Base-by-base conservation (phyloP, 2,113 vertebrate species). In the Ammodytes marinus region DNA sequence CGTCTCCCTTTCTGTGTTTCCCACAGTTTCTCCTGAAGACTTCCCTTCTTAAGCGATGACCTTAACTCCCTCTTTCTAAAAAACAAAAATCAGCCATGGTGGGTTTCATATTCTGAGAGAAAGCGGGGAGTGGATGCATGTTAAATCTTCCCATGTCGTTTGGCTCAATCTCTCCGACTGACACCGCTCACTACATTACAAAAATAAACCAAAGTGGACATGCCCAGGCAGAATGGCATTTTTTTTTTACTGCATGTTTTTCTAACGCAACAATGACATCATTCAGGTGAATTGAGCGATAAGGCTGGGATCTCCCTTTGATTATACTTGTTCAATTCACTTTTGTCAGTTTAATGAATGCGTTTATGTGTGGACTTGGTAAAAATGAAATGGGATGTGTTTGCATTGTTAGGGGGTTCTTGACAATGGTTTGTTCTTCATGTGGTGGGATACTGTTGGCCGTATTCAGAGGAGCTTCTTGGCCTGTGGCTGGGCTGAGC, bases 381-480 rank as follows among this genome's bases (percentile, higher is more conserved):
- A 6, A 1, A 9, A 15, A 27, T 15, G 4, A 9, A 1, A 40
- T 3, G 2, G 46, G 13, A 3, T 52, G 13, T 1, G 17, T 15
- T 15, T 37, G 15, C 2, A n/a, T 40, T 3, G 7, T 10, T 6
- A 47, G 2, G 1, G 27, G 40, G 1, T 13, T 66, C 0, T 7
- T 19, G 2, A 40, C 10, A 1, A 45, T 4, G 50, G 37, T 1
- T n/a, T 72, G 4, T 11, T 8, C 7, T 45, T n/a, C 39, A 19
- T 0, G 11, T 1, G 40, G 15, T 14, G 10, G 19, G 8, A 10
- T 2, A 8, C 14, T 10, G 11, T 39, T 4, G 7, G 1, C 11
- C 8, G 2, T 4, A 0, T 5, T 91, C 60, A 91, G 47, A 74
- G 43, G 5, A 71, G 60, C 77, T 92, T 91, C 80, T 92, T 91